Conservation (phyloP, 2,113 vertebrate genomes). For the Passer domesticus region DNA sequence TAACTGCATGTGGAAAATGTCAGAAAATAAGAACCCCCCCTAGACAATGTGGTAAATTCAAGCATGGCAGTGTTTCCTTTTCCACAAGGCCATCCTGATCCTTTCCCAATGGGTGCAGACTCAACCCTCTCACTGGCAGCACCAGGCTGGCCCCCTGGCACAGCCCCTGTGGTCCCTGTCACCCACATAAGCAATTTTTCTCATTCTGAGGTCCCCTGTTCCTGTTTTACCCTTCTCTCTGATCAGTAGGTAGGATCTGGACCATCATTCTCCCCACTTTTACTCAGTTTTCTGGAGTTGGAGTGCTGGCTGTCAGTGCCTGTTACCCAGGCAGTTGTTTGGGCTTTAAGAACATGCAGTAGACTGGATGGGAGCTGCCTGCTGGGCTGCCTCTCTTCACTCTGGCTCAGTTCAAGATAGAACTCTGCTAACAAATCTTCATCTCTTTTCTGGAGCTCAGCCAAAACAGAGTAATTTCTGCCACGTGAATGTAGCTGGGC, state of each 20-base stretch:
- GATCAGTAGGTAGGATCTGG: neutral
- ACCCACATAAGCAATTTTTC: neutral
- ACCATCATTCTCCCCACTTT: neutral
- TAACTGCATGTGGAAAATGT: slow-evolving; percentile 39
- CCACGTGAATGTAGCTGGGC: neutral
- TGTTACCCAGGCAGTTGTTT: neutral
- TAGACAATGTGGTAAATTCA: neutral
- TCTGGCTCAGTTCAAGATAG: neutral
- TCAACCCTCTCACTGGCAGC: neutral
- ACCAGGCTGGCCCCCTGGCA: neutral
- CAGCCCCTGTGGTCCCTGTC: neutral
- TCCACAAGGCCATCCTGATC: neutral
- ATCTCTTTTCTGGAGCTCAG: neutral
- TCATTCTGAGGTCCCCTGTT: neutral
- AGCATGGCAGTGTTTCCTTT: neutral
- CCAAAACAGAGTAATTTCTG: neutral
- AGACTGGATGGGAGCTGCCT: neutral
- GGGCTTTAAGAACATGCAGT: neutral
- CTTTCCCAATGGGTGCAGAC: neutral
- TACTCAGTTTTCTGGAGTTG: neutral
- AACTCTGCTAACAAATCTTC: neutral
- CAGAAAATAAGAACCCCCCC: neutral
- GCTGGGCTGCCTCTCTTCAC: neutral
- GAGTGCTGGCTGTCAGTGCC: neutral
- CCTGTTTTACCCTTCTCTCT: neutral